phyloP scores from a whole-genome alignment of 2,113 vertebrate genomes.

The Podarcis raffonei region DNA sequence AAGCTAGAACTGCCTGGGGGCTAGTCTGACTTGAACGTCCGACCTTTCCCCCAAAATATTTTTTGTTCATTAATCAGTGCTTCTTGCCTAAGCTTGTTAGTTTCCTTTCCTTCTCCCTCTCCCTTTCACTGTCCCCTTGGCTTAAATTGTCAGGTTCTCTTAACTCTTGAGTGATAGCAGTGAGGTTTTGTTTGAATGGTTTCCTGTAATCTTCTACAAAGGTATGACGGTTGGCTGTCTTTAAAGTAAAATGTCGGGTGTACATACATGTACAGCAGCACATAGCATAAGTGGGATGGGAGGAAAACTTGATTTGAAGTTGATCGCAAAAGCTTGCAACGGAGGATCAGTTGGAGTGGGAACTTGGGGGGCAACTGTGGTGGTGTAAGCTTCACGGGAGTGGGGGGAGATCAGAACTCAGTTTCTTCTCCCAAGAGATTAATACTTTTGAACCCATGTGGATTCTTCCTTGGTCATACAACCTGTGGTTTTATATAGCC shows the following conservation, averaged over 20 bases:
- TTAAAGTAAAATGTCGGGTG: neutral
- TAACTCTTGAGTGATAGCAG: constrained; percentile 37
- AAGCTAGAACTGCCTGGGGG: constrained; percentile 72
- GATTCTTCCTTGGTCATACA: no score
- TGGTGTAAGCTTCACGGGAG: neutral
- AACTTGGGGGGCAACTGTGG: neutral
- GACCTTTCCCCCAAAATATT: constrained; percentile 76
- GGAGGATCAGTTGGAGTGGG: neutral
- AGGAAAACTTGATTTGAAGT: neutral
- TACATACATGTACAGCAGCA: neutral
- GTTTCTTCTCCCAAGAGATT: no score
- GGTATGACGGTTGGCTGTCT: fast-evolving
- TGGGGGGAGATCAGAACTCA: neutral
- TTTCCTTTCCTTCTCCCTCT: constrained; percentile 56
- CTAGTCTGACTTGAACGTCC: constrained; percentile 67
- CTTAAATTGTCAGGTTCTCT: constrained; percentile 54
- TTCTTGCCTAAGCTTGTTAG: constrained; percentile 68
- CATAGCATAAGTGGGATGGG: neutral
- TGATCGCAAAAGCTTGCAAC: neutral
- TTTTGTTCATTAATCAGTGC: constrained; percentile 77
- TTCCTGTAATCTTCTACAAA: constrained; percentile 40
- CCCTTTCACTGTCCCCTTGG: constrained; percentile 60
- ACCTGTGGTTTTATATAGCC: neutral
- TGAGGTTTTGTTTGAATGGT: constrained; percentile 45
- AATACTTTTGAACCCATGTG: neutral